Evolutionary conservation across 2,888 invertebrate genomes (phyloP).

Genomic region (Dilophus febrilis): DNA sequence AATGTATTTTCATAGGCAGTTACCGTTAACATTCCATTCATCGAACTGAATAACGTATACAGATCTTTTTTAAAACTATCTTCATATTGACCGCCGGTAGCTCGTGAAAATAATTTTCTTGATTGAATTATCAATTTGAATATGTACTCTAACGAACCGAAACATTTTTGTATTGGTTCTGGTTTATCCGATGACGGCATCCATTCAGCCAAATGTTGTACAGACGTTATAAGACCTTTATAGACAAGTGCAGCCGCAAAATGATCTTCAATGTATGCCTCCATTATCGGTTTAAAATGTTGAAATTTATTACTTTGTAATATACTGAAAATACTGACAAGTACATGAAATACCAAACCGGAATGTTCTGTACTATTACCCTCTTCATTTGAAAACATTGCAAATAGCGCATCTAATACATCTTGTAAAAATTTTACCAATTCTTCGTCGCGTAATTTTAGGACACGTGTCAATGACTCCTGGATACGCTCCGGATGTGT

Average conservation of each 20-base stretch:
- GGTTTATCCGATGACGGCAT: slow-evolving; percentile 73
- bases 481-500: slow-evolving; percentile 73
- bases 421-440: slow-evolving; percentile 89
- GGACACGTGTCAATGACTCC: slow-evolving; percentile 64
- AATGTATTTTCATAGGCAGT: slow-evolving; percentile 56
- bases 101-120: slow-evolving; percentile 61
- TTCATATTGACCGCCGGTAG: slow-evolving; percentile 76
- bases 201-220: slow-evolving; percentile 78
- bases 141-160: slow-evolving; percentile 78
- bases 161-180: slow-evolving; percentile 78
- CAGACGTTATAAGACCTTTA: slow-evolving; percentile 75
- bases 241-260: slow-evolving; percentile 90
- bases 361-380: slow-evolving; percentile 79
- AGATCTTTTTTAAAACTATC: slow-evolving; percentile 73
- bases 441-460: slow-evolving; percentile 75
- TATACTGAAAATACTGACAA: slow-evolving; percentile 81
- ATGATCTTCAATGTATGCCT: slow-evolving; percentile 84
- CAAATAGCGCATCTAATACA: slow-evolving; percentile 82
- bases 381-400: slow-evolving; percentile 84
- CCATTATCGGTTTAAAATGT: slow-evolving; percentile 85
- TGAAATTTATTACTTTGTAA: slow-evolving; percentile 83
- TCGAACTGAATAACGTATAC: slow-evolving; percentile 58
- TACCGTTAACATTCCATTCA: slow-evolving; percentile 58
- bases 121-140: slow-evolving; percentile 87
- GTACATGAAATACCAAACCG: slow-evolving; percentile 78